Base-by-base conservation (phyloP, 2,113 vertebrate species). In the Sakesphorus luctuosus region DNA sequence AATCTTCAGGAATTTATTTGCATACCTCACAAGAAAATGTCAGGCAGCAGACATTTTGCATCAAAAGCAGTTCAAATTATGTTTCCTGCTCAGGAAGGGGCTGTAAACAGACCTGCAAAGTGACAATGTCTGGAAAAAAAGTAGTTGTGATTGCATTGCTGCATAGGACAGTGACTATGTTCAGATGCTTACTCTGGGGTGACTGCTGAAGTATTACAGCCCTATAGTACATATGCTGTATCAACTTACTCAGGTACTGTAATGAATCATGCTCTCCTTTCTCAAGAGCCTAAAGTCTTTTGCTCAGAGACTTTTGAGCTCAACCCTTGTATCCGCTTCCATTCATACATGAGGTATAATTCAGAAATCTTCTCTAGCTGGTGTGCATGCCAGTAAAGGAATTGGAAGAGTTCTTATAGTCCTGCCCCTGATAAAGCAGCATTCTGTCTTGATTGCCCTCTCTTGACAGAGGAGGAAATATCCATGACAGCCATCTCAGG, bases 301-400 rank as follows among this genome's bases (percentile, higher is more conserved):
- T 17, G 1, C 24, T n/a, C 0, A 0, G 65, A 66, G 53, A 0
- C 19, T 46, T 68, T 12, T 25, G 36, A 58, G 21, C 56, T 46
- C 26, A 81, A 46, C 17, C 35, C 25, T 55, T 56, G 6, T 62
- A 43, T 47, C 50, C 17, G 13, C 11, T 29, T 77, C 66, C 21
- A 10, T 43, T 78, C 0, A 1, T 9, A 1, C 13, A 17, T 26
- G 44, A 90, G 19, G 33, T 80, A 40, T 80, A 31, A 28, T 68
- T 56, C 8, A 19, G 46, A 38, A 82, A 7, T 15, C 7, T 21
- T 43, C 75, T 43, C 49, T 71, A 40, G 38, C 50, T 50, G 28
- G 2, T 52, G 8, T 9, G 2, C 0, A 0, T 84, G 49, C 8
- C 58, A 29, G 9, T 87, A 61, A 63, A 68, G 43, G n/a, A 73